Conservation (phyloP, 2,888 invertebrate genomes). For the Teleogryllus oceanicus region DNA sequence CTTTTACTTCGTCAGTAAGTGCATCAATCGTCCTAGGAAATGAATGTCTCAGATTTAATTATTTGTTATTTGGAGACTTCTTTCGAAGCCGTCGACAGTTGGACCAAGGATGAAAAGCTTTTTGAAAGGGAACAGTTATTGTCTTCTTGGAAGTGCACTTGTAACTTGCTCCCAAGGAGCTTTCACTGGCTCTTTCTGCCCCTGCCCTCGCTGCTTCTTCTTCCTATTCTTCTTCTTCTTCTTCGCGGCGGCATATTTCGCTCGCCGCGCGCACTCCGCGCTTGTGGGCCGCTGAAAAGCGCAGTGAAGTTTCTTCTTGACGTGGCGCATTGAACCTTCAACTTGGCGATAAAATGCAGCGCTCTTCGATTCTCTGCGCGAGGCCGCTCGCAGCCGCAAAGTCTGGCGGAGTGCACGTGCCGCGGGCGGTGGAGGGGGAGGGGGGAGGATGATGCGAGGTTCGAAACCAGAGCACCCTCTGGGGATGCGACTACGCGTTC, state of each 20-base stretch:
- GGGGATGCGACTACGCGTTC: too few relatives aligned
- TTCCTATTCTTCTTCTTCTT: not conserved
- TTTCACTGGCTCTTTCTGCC: not conserved
- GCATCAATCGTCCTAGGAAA: not conserved
- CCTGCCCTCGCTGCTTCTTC: not conserved
- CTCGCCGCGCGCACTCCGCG: not conserved
- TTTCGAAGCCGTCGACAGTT: not conserved
- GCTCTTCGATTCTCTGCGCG: not conserved
- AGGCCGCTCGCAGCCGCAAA: not conserved
- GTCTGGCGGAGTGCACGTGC: not conserved
- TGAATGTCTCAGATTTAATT: conserved; percentile 18
- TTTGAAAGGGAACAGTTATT: not conserved
- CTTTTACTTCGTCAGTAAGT: conserved; percentile 4
- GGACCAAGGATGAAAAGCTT: not conserved
- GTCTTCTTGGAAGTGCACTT: not conserved
- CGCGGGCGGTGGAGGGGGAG: too few relatives aligned
- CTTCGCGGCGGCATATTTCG: not conserved
- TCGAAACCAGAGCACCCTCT: too few relatives aligned
- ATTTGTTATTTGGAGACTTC: conserved; percentile 18
- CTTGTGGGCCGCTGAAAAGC: not conserved
- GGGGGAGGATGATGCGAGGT: too few relatives aligned
- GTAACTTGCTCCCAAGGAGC: not conserved
- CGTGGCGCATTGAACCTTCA: not conserved
- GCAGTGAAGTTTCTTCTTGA: not conserved
- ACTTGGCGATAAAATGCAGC: not conserved